Evolutionary conservation across 2,113 vertebrate genomes (phyloP), one percentile per base, ranked within the genome.

Genomic region (Daubentonia madagascariensis): DNA sequence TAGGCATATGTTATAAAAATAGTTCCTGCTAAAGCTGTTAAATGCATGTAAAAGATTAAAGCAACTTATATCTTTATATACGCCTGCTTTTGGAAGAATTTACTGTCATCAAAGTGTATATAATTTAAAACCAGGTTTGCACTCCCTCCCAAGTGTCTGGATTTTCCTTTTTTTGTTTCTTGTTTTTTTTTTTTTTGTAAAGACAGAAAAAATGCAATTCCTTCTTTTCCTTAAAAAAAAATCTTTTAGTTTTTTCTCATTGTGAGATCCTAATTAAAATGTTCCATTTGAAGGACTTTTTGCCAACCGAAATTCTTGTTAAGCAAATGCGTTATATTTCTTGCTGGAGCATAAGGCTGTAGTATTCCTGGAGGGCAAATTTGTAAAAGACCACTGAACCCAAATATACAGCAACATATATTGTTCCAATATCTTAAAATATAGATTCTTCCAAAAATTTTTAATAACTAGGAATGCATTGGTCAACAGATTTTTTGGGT

Each of bases 191-290:
- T 22, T 94, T 30, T 87, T 65, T 89, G 3, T 45, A 50, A 96
- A 92, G 3, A 87, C 17, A 50, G 3, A 54, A n/a, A 90, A 95
- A 81, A 70, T 48, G 32, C 3, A 92, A 52, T 35, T 88, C 59
- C 17, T 83, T 78, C 45, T 92, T 96, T 97, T 85, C 45, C 50
- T 91, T 63, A 57, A 65, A n/a, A 81, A 92, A 76, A 81, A 32
- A 70, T 13, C 4, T 18, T 89, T 80, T 32, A 70, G n/a, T 76
- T 97, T 96, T 73, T 89, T 73, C 89, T 96, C 87, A 96, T 89
- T 67, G 45, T 84, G 50, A 86, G 22, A 48, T 50, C 80, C 91
- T 98, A 98, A 98, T 98, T 98, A 98, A 98, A 98, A 97, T 98
- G 97, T 98, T 98, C 97, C 88, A 43, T 97, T 80, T 52, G 95